phyloP scores from a whole-genome alignment of 2,797 vertebrate species.

The Cheirogaleus major region DNA sequence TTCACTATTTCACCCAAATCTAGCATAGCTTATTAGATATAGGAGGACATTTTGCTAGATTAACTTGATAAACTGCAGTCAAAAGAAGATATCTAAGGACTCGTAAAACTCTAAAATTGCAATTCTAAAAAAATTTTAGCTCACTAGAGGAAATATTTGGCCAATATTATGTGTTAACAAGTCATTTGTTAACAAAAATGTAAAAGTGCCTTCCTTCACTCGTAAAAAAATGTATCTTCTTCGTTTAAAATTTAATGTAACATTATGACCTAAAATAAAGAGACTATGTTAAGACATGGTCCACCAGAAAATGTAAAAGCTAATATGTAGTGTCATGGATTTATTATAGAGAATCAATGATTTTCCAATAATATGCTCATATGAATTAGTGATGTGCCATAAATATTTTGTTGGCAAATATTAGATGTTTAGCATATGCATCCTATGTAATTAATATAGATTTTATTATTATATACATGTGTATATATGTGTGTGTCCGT shows the following conservation, averaged over 20 bases:
- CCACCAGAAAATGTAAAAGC: not conserved
- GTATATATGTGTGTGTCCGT: not conserved
- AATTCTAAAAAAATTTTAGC: not conserved
- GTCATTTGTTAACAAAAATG: not conserved
- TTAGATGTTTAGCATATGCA: not conserved
- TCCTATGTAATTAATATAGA: not conserved
- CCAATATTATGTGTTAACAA: not conserved
- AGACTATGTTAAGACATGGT: not conserved
- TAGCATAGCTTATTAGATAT: not conserved
- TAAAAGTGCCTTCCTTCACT: not conserved
- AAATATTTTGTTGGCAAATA: not conserved
- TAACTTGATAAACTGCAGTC: not conserved
- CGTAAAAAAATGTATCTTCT: not conserved
- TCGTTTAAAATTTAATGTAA: not conserved
- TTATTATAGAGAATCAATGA: slow-evolving; percentile 27
- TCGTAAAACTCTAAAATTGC: slow-evolving; percentile 1
- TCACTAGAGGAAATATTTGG: slow-evolving; percentile 6
- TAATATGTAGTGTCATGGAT: not conserved
- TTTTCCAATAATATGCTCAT: slow-evolving; percentile 11
- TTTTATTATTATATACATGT: not conserved
- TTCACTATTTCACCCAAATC: not conserved
- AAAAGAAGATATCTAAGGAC: not conserved
- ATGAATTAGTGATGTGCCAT: slow-evolving; percentile 32
- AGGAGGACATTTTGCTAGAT: not conserved
- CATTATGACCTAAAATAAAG: not conserved